Percentiles rank a stretch among this genome's conserved stretches.
Evolutionary conservation across 2,113 vertebrate genomes (phyloP).

Genomic region (Mustelus asterias): DNA sequence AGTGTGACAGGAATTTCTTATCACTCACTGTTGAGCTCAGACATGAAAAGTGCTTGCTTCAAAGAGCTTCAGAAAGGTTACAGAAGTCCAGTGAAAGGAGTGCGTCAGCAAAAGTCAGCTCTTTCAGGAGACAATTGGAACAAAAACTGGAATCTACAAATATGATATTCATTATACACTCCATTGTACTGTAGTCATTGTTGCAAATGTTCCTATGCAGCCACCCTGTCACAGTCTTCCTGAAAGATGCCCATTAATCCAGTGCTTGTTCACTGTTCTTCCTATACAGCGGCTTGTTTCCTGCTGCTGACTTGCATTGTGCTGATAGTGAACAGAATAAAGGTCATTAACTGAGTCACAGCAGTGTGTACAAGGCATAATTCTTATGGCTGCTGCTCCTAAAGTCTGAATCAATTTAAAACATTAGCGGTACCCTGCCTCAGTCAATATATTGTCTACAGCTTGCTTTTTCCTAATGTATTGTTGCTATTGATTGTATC

Average conservation of each 20-base stretch:
- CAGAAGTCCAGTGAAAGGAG: background rate
- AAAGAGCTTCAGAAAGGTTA: background rate
- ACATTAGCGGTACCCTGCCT: background rate
- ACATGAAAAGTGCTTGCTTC: background rate
- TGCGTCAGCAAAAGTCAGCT: background rate
- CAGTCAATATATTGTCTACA: background rate
- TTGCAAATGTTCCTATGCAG: background rate
- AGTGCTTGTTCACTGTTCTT: background rate
- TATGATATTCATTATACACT: background rate
- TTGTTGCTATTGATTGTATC: background rate
- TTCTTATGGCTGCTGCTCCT: background rate
- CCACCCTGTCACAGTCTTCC: background rate
- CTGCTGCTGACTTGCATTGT: background rate
- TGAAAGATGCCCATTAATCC: background rate
- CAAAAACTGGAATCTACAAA: background rate
- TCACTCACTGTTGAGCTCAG: background rate
- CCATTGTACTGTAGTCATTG: background rate
- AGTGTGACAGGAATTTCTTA: background rate
- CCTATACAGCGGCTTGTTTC: conserved; percentile 10
- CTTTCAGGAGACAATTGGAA: background rate
- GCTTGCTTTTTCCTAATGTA: background rate
- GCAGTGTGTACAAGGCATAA: background rate
- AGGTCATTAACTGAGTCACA: conserved; percentile 29
- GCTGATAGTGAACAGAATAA: conserved; percentile 8
- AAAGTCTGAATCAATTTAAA: conserved; percentile 13